Evolutionary conservation across 2,888 invertebrate species (phyloP).

Genomic region (Frankliniella intonsa): DNA sequence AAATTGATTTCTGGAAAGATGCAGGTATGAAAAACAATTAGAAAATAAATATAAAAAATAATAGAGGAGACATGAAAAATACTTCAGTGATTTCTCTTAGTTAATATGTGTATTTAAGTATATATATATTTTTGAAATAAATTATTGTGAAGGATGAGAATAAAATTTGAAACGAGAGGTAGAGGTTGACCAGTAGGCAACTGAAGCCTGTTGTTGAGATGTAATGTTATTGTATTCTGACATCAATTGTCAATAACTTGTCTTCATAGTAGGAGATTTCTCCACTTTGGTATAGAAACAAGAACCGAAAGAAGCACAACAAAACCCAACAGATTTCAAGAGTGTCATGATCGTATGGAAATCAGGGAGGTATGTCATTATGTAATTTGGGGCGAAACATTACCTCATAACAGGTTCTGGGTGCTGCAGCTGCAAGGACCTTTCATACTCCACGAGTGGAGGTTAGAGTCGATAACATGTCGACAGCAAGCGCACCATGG

Average conservation of each 20-base stretch:
- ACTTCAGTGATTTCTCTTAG: not conserved
- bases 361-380: not conserved
- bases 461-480: not conserved
- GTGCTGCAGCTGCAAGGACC: conserved; percentile 15
- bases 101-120: not conserved
- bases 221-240: too few relatives aligned
- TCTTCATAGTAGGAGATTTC: too few relatives aligned
- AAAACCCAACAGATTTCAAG: too few relatives aligned
- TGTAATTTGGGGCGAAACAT: conserved; percentile 14
- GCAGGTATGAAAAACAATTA: not conserved
- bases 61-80: not conserved
- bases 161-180: not conserved
- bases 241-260: too few relatives aligned
- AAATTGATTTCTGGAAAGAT: not conserved
- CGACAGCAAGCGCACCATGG: not conserved
- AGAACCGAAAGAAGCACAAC: too few relatives aligned
- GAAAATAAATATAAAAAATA: not conserved
- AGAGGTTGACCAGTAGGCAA: too few relatives aligned
- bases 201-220: too few relatives aligned
- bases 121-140: too few relatives aligned
- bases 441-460: conserved; percentile 2
- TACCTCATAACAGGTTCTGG: conserved; percentile 16
- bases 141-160: too few relatives aligned
- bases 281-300: too few relatives aligned
- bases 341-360: not conserved